Base-by-base conservation (phyloP, 1,140 invertebrate species). In the Bombus impatiens region DNA sequence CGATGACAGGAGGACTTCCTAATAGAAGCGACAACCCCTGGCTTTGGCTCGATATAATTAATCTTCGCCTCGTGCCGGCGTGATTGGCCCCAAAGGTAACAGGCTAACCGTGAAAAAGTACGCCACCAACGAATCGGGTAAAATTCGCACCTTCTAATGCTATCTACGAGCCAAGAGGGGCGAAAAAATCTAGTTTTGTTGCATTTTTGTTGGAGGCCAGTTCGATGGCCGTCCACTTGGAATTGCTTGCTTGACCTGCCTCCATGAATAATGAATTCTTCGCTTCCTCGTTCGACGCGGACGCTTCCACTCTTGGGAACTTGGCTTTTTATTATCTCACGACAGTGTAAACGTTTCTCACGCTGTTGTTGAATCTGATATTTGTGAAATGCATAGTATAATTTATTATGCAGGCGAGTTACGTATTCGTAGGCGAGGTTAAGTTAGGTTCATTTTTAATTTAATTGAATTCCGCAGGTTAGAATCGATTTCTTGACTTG, bases 1-100 rank as follows among this genome's bases (percentile, higher is more conserved):
- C 83, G 83, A 79, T 79, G 67, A 79, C 77, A 42, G 76, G 72
- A 72, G 37, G 53, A 78, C 40, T 72, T 12, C 28, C 74, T 70
- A 77, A 78, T 78, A 77, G 74, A 68, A 77, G 40, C n/a, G 25
- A n/a, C 40, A 75, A 47, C 81, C 72, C 44, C 42, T 53, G 28
- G 35, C 12, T 3, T 44, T 18, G 35, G 3, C 40, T 37, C 28
- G 40, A 57, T 40, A 44, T 86, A 86, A 86, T 86, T 86, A 86
- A 86, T 81, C 84, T 68, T 81, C 44, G 57, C 37, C 8, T 22
- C 25, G n/a, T 32, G 13, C 2, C 3, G 22, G 28, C 53, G 37
- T 47, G 67, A 84, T 62, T 71, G 68, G 65, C 22, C 67, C 12
- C 76, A 35, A 59, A 62, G 25, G 76, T 44, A 62, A 44, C 76